Percentiles rank a stretch among this genome's conserved stretches.
Evolutionary conservation across 2,797 vertebrate genomes (phyloP).

Genomic region (Staurois parvus): DNA sequence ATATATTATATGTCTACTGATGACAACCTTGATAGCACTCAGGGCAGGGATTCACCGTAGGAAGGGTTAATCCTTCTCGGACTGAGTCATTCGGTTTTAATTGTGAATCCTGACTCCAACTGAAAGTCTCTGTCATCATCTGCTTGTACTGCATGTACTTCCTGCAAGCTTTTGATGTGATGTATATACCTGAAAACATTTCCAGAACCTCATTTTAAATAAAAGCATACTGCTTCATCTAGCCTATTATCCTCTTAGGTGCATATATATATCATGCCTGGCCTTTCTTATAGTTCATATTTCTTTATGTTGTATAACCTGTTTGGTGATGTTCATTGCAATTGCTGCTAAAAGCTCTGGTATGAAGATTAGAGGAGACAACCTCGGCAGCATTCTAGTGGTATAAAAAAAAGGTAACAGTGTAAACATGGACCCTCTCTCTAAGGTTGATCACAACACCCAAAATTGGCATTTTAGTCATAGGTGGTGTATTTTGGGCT

Average conservation of each 20-base stretch:
- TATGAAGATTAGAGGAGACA: no score
- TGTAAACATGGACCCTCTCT: no score
- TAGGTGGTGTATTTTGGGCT: no score
- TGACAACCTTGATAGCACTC: not conserved
- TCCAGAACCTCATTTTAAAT: constrained; percentile 1
- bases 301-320: no score
- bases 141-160: not conserved
- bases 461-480: no score
- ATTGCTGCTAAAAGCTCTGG: not conserved
- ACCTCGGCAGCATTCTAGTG: no score
- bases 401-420: no score
- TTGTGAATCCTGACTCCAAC: constrained; percentile 16
- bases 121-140: constrained; percentile 10
- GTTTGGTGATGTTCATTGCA: not conserved
- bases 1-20: not conserved
- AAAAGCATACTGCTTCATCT: constrained; percentile 12
- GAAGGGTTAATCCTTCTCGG: constrained; percentile 12
- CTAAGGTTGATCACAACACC: no score
- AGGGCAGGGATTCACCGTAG: not conserved
- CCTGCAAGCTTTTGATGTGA: constrained; percentile 1
- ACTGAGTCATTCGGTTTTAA: constrained; percentile 10
- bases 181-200: constrained; percentile 10
- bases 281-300: no score
- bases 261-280: no score
- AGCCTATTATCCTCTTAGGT: no score